Evolutionary conservation across 2,888 invertebrate species (phyloP).

Genomic region (Cheilosia soror): DNA sequence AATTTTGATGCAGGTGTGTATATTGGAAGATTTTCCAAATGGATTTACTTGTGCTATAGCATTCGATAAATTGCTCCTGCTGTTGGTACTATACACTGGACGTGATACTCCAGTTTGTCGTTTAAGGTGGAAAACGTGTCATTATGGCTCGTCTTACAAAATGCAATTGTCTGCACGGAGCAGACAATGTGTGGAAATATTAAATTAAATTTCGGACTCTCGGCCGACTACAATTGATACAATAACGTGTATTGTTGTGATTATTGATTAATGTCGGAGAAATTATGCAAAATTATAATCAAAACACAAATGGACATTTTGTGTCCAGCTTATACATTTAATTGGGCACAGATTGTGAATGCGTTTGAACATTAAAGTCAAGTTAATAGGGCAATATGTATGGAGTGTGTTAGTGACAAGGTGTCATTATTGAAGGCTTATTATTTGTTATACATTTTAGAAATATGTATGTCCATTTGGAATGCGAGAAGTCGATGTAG

Average conservation of each 20-base stretch:
- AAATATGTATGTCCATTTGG: background rate
- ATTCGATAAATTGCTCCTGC: slow-evolving; percentile 62
- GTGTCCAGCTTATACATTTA: slow-evolving; percentile 6
- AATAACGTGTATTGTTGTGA: slow-evolving; percentile 41
- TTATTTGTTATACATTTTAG: background rate
- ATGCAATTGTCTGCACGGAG: slow-evolving; percentile 7
- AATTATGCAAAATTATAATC: slow-evolving; percentile 48
- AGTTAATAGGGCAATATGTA: background rate
- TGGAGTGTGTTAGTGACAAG: background rate
- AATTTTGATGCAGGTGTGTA: slow-evolving; percentile 65
- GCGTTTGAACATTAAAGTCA: background rate
- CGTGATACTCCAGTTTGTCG: slow-evolving; percentile 62
- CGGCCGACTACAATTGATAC: slow-evolving; percentile 41
- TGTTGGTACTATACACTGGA: slow-evolving; percentile 30
- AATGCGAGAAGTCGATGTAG: too few relatives aligned
- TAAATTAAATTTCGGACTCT: slow-evolving; percentile 26
- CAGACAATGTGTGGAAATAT: slow-evolving; percentile 20
- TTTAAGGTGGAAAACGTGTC: slow-evolving; percentile 51
- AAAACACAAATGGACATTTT: slow-evolving; percentile 17
- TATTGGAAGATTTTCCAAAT: slow-evolving; percentile 69
- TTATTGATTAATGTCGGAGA: slow-evolving; percentile 46
- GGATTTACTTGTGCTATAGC: slow-evolving; percentile 71
- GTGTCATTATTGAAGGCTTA: background rate
- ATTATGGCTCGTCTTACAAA: slow-evolving; percentile 35
- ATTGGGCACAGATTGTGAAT: slow-evolving; percentile 2